Base-by-base conservation (phyloP, 2,113 vertebrate genomes). In the Tonatia bakeri region DNA sequence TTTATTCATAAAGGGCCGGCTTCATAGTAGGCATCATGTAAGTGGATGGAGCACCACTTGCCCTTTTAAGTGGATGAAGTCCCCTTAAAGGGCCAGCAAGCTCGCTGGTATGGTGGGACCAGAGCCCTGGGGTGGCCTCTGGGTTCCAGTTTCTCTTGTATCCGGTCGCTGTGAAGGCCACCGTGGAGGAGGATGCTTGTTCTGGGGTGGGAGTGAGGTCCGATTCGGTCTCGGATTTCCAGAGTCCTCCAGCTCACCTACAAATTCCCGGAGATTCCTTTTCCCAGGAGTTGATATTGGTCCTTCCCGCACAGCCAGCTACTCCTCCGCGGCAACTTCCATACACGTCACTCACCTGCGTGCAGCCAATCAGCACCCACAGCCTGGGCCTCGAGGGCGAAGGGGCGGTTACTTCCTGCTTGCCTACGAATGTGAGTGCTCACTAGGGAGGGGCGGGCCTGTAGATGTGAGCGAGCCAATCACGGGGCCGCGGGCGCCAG, bases 391-490 rank as follows among this genome's bases (percentile, higher is more conserved):
- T 14, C 13, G 36, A 26, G n/a, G 2, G 50, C 11, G 22, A 43
- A 38, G 15, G 45, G 50, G 73, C 8, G 26, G 15, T 7, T 72
- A 33, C 52, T 85, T 38, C 79, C 31, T 26, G 54, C 9, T 20
- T 36, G 38, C 82, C 87, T 88, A 88, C 72, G 43, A 86, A 16
- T 2, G 70, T 7, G 33, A 73, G 59, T 56, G 38, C 1, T 89
- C 43, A 3, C 28, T 3, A 0, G 59, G 14, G 15, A 0, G 79
- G 73, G 94, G 91, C n/a, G 92, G 89, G 90, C 31, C 31, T 43
- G 4, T 16, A 1, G 14, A 2, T 69, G 61, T 14, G 19, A 81
- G 40, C 22, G 7, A 61, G 61, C 97, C 91, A 97, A 96, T 97
- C 90, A 70, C 22, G 16, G 40, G 0, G 3, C 8, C 26, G n/a